A percentile compares a stretch with the other conserved stretches of the same genome.
Evolutionary conservation across 1,140 invertebrate genomes (phyloP).

Genomic region (Alviniconcha marisindica): DNA sequence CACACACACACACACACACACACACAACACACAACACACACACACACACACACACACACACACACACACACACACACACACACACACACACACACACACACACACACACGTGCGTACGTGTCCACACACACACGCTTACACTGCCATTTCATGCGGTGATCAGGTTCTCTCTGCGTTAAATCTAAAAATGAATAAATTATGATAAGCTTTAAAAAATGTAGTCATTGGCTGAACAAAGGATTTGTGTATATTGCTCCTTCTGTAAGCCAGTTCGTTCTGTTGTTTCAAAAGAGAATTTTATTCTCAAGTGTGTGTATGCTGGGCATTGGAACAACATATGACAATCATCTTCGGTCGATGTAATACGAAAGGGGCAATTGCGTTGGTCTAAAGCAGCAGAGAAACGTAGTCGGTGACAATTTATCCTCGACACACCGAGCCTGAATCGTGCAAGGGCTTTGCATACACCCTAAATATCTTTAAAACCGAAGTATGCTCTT

Average conservation of each 20-base stretch:
- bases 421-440: too few relatives aligned
- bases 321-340: too few relatives aligned
- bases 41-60: slow-evolving; percentile 30
- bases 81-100: neutral
- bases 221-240: neutral
- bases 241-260: neutral
- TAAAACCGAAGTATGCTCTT: too few relatives aligned
- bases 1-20: slow-evolving; percentile 19
- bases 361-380: too few relatives aligned
- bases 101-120: neutral
- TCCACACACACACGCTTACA: neutral
- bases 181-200: neutral
- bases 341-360: too few relatives aligned
- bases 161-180: too few relatives aligned
- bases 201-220: neutral
- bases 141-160: too few relatives aligned
- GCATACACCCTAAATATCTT: too few relatives aligned
- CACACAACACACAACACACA: neutral
- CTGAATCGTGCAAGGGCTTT: too few relatives aligned
- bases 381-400: too few relatives aligned
- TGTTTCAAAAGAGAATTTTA: neutral
- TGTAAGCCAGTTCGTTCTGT: neutral
- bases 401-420: too few relatives aligned
- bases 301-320: too few relatives aligned
- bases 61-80: slow-evolving; percentile 17